Base-by-base conservation (phyloP, 30 jellyfish, hydroid and myxozoan genomes). In the Catostylus mosaicus region DNA sequence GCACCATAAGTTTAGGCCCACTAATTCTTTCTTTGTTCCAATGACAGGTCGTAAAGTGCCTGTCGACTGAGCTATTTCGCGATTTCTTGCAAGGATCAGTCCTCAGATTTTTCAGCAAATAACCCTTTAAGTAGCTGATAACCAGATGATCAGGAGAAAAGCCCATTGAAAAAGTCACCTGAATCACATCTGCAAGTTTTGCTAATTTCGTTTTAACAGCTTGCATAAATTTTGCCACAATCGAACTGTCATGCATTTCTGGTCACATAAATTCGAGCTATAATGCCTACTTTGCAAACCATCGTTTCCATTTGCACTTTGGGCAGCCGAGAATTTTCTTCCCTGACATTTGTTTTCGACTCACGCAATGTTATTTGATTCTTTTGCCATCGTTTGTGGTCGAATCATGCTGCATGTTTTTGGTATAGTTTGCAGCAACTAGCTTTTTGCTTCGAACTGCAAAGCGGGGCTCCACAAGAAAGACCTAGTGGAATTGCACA, bases 231-330 rank as follows among this genome's bases (percentile, higher is more conserved):
- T 23, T 59, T n/a, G 38, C 71, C 71, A 18, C 71, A 16, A 59
- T 2, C 36, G 1, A 1, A 6, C 19, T 27, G 38, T 59, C 3
- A 4, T 23, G 1, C 6, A 6, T 59, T 59, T 59, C n/a, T 16
- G 71, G 71, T 59, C 19, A 27, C 56, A 43, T 43, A 43, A 43
- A 43, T 43, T 43, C 56, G 56, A 59, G 12, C 33, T n/a, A 59
- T 19, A 59, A 59, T 4, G 40, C 38, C 71, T 59, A 27, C 71
- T 9, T 27, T 4, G 36, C n/a, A 59, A 59, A 59, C 71, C 38
- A 59, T 5, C 71, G n/a, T 1, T 37, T 22, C 71, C 24, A 27
- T 27, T 22, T 27, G 38, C 71, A 24, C 38, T 27, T 1, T 18
- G 19, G 12, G 26, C 10, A 59, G 71, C 71, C 37, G 24, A 27